These are phyloP conservation scores for Gulo gulo DNA, from an alignment of 2,113 vertebrate genomes.

Conservation along the genomic window DNA sequence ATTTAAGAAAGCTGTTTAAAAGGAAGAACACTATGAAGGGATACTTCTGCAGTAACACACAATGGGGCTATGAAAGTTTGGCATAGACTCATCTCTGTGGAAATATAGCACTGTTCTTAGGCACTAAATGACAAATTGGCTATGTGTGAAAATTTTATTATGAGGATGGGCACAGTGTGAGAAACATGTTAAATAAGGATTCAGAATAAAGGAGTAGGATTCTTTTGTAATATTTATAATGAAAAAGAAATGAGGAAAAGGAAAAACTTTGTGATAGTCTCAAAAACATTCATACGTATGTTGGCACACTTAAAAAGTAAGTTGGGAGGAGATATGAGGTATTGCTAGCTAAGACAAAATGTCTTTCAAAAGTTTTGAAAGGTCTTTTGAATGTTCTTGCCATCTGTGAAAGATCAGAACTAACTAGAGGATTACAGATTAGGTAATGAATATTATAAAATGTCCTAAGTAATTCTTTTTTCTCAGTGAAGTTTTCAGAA, in stretches of 20 bases:
- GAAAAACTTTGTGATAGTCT: neutral
- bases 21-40: neutral
- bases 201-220: neutral
- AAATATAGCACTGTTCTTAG: neutral
- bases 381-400: neutral
- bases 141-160: neutral
- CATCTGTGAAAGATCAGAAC: neutral
- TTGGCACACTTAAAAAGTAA: neutral
- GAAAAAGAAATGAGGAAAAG: neutral
- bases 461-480: constrained; percentile 22
- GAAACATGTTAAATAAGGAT: neutral
- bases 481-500: neutral
- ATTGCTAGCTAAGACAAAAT: neutral
- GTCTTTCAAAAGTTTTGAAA: constrained; percentile 10
- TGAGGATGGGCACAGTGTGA: neutral
- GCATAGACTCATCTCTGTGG: neutral
- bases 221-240: neutral
- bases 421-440: neutral
- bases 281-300: neutral
- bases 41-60: neutral
- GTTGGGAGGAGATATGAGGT: neutral
- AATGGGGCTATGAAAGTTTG: neutral
- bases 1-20: constrained; percentile 21
- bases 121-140: neutral
- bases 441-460: constrained; percentile 31